Percentiles rank a stretch among this genome's conserved stretches.
Conservation (phyloP, 2,797 vertebrate species). For the Falco berigora region DNA sequence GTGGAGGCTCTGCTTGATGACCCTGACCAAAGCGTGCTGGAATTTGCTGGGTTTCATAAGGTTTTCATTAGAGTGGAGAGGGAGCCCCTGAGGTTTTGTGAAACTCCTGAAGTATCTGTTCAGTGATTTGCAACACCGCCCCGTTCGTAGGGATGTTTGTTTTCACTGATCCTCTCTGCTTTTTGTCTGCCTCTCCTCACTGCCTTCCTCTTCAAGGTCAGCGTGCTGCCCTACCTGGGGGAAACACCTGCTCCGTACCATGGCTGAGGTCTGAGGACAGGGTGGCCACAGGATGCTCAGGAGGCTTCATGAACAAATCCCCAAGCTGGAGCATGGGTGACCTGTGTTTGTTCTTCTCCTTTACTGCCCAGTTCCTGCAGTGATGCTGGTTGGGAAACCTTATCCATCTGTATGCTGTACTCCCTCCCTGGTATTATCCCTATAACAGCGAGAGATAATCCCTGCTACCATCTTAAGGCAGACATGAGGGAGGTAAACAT, state of each 20-base stretch:
- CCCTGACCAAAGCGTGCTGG: not conserved
- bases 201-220: not conserved
- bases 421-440: not conserved
- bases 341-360: not conserved
- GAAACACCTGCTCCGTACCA: rapidly evolving
- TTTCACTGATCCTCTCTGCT: not conserved
- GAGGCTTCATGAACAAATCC: not conserved
- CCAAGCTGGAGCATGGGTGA: not conserved
- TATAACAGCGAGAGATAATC: not conserved
- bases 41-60: slow-evolving; percentile 10
- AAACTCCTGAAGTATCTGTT: not conserved
- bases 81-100: slow-evolving; percentile 1
- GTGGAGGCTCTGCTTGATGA: not conserved
- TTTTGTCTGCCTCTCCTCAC: not conserved
- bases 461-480: not conserved
- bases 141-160: rapidly evolving
- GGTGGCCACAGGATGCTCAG: not conserved
- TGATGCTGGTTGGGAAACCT: not conserved
- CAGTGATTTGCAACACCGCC: not conserved
- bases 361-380: not conserved
- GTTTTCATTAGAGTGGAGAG: slow-evolving; percentile 12
- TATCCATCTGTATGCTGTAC: not conserved
- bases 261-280: not conserved
- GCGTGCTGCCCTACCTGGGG: not conserved
- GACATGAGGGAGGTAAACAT: not conserved